Base-by-base conservation (phyloP, 2,888 invertebrate genomes). In the Napeogenes sylphis region DNA sequence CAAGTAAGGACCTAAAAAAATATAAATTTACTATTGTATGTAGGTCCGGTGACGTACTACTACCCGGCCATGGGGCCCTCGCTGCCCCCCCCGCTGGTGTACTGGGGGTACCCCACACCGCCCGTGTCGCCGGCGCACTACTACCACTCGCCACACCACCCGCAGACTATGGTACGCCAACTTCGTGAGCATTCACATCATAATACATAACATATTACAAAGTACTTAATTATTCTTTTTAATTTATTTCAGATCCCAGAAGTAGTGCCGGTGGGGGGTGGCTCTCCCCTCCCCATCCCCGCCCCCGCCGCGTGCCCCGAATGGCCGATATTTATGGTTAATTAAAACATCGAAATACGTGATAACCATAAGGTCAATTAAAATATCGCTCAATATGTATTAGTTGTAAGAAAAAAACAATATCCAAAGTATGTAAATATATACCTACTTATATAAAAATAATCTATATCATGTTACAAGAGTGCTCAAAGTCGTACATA, bases 41-140 rank as follows among this genome's bases (percentile, higher is more conserved):
- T 82, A 90, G 90, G 92, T 68, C 91, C 92, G 12, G 82, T 92
- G 68, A 91, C 92, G 14, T 90, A 91, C 75, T 91, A 91, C 73
- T 91, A 92, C 66, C 83, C 91, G 42, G 89, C 92, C 61, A 90
- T 92, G 84, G 91, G 92, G 38, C 91, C 92, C 30, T 89, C 92
- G 61, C 88, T 92, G 77, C 92, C 92, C 46, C 94, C 94, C 42
- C 93, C 93, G 60, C 92, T 95, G 66, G 94, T 97, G 73, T 97
- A 97, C 91, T 98, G 97, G 97, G 95, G 96, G 0, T 98, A 98
- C 89, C 97, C 98, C 56, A 97, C 97, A 74, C 98, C 98, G 47
- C 98, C 98, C 0, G 97, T 98, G 21, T 97, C 97, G 54, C 98
- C 98, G 0, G 97, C 97, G 47, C 95, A 94, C 75, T 96, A 96